Percentiles rank a stretch among this genome's conserved stretches.
These are phyloP conservation scores for Bicyclus anynana DNA, from an alignment of 1,140 invertebrate species.

Conservation along the genomic window DNA sequence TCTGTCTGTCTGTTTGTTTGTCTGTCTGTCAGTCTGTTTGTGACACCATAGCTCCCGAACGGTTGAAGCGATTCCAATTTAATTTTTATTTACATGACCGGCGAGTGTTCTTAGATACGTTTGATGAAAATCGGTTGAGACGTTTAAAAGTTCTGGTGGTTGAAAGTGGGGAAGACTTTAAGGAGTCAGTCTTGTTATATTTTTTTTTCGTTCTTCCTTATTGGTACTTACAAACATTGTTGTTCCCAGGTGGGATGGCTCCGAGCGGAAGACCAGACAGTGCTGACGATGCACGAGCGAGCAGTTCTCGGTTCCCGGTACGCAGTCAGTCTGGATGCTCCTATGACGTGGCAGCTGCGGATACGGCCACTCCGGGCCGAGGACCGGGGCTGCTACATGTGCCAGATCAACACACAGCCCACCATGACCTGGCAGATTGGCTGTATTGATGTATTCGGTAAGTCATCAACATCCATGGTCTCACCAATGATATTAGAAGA, in stretches of 20 bases:
- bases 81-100: too few species aligned
- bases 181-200: too few species aligned
- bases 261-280: slow-evolving; percentile 91
- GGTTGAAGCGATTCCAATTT: too few species aligned
- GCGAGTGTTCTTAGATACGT: too few species aligned
- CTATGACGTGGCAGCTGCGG: slow-evolving; percentile 86
- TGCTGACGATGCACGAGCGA: slow-evolving; percentile 88
- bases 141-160: too few species aligned
- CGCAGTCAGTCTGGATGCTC: slow-evolving; percentile 85
- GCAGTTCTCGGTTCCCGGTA: slow-evolving; percentile 91
- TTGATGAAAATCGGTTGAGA: too few species aligned
- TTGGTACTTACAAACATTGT: too few species aligned
- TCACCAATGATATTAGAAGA: too few species aligned
- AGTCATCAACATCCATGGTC: slow-evolving; percentile 27
- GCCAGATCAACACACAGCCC: slow-evolving; percentile 90
- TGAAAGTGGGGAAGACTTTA: too few species aligned
- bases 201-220: too few species aligned
- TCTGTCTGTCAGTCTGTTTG: not conserved
- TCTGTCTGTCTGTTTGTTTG: too few species aligned
- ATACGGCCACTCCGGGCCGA: slow-evolving; percentile 83
- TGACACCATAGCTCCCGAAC: not conserved
- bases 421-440: slow-evolving; percentile 92
- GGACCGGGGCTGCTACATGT: slow-evolving; percentile 90
- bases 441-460: slow-evolving; percentile 92
- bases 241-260: slow-evolving; percentile 92